Base-by-base conservation (phyloP, 2,113 vertebrate genomes). In the Candoia aspera region DNA sequence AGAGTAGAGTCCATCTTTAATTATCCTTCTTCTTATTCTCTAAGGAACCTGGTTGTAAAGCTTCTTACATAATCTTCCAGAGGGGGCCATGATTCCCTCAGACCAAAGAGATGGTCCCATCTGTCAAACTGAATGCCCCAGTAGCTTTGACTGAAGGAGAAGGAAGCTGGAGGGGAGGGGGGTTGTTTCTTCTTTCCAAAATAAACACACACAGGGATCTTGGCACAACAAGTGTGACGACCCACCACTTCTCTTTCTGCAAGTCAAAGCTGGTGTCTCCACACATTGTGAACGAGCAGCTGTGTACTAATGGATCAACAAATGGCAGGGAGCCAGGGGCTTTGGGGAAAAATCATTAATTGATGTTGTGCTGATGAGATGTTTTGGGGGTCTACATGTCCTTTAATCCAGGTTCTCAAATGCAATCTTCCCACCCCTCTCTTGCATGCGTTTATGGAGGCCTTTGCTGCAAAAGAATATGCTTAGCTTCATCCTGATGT, bases 211-310 rank as follows among this genome's bases (percentile, higher is more conserved):
- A 92, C 91, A 1, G 91, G 84, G 85, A 93, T 91, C 95, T 97
- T 97, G 96, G 97, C 97, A 97, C 53, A 0, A 91, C 49, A 94
- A 33, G 2, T 0, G 94, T 91, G 84, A 94, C 95, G 95, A 95
- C 73, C 24, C 19, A 21, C 96, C 94, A 95, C 94, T 92, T 95
- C 92, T 0, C 0, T 92, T 0, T 0, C 90, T 94, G 93, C 97
- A 13, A 96, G 97, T 97, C 96, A 96, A 96, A 96, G 97, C 97
- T 93, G 95, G 97, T 94, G 84, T 93, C 92, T 95, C 87, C 91
- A 93, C 94, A 93, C 85, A 42, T 24, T 79, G 92, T 73, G 94
- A 96, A 95, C 94, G 91, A 53, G 83, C 24, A 37, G 90, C 95
- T 90, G 79, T 95, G 54, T 6, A n/a, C 2, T 21, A 89, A 94